Base-by-base conservation (phyloP, 2,797 vertebrate species). In the Pantherophis alleghaniensis region DNA sequence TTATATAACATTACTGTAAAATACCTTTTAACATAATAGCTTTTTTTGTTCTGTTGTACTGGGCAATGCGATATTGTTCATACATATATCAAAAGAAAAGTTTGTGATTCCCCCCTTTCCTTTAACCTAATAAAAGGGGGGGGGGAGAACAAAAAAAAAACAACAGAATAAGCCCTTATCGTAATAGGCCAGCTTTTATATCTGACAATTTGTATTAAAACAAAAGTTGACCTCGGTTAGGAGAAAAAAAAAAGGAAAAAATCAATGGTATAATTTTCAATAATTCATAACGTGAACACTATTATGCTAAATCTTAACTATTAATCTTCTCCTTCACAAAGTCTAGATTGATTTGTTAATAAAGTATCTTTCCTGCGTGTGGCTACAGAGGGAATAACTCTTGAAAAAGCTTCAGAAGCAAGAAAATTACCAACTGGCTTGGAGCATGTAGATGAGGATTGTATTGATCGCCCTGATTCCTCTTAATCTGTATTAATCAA, bases 261-360 rank as follows among this genome's bases (percentile, higher is more conserved):
- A 98, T 98, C 97, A 97, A 98, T 98, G 97, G 96, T 95, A 98
- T 97, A 97, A 98, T 97, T 98, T 98, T 98, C 98, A 98, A 98
- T 98, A 98, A 98, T 98, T 98, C 97, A 98, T 97, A 98, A 97
- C 96, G 95, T 91, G 94, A 98, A 97, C 87, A 93, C 98, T 98
- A 98, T 98, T 98, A 97, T 98, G 97, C 97, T 97, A 98, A 98
- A 97, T 97, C 97, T 97, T 97, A 97, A 97, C 97, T 98, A 98
- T 98, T 97, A 98, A 98, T 98, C 98, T 98, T 98, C 96, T 97
- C 97, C 97, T 98, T 98, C 98, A 98, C 97, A 98, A 98, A 98
- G 98, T 98, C 98, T 97, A 97, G 96, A 98, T 98, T 98, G 98
- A 98, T 98, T 98, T 98, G 97, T 97, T 98, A 97, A 98, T 98